Evolutionary conservation across 2,113 vertebrate genomes (phyloP), one percentile per base, ranked within the genome.

Genomic region (Ptilonorhynchus violaceus): DNA sequence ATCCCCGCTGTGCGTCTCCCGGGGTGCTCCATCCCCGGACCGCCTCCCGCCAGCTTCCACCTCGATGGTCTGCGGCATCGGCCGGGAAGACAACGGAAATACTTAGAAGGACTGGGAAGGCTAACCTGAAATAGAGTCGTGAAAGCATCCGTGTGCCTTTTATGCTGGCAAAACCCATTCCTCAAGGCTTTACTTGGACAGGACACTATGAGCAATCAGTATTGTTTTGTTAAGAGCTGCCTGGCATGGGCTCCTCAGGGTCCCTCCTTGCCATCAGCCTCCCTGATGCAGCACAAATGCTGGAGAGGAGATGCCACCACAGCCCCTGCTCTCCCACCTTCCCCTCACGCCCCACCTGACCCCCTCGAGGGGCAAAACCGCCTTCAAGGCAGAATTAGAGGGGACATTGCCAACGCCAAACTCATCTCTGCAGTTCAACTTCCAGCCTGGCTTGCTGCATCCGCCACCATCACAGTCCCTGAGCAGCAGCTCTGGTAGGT

Each of bases 371-470:
- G 56, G 42, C 49, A 73, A 80, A 88, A 15, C 15, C 3, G 1
- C 55, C 44, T 39, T 41, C 35, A 21, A 28, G 28, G 49, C 15
- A 49, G 20, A 6, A 14, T 31, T 15, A 13, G 27, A 33, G 9
- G 10, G 15, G n/a, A 20, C 3, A 4, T 19, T 67, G 35, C 62
- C 60, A 78, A 27, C 25, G 7, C 11, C 20, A n/a, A 63, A 28
- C 39, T 55, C 30, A 27, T 37, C 33, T 37, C 68, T 16, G 15
- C 9, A 28, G 7, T 76, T 76, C 59, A 41, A 33, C 46, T 90
- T 44, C 60, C 70, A 67, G 52, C n/a, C 37, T 10, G 10, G 22
- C 1, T 2, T 5, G 0, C 25, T 13, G 1, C 4, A 1, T 14
- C 42, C 2, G 0, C 11, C 7, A 3, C 14, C 35, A 30, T 42